Percentiles rank a stretch among this genome's conserved stretches.
phyloP scores from a whole-genome alignment of 2,797 vertebrate genomes.

The Nyctalus aviator region DNA sequence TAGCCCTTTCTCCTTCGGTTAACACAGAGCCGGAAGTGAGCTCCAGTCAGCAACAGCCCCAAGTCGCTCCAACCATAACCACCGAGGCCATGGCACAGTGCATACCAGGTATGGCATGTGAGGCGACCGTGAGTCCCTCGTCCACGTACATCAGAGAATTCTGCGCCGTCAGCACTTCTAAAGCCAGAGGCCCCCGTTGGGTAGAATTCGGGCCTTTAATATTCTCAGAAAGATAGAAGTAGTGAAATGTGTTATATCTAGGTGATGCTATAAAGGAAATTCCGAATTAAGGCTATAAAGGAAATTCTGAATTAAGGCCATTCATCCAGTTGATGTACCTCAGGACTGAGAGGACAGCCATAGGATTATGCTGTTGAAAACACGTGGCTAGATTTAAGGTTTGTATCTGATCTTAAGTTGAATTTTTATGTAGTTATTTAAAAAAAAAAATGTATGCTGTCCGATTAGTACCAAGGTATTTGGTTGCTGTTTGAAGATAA shows the following conservation, averaged over 20 bases:
- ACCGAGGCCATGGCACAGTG: slow-evolving; percentile 86
- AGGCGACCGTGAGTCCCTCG: slow-evolving; percentile 66
- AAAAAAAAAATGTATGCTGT: neutral
- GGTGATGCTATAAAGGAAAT: neutral
- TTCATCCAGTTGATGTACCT: neutral
- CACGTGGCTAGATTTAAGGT: neutral
- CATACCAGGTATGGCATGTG: slow-evolving; percentile 90
- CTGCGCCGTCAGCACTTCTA: slow-evolving; percentile 57
- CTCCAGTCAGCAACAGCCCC: slow-evolving; percentile 91
- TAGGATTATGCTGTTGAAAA: slow-evolving; percentile 29
- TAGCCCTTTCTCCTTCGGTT: slow-evolving; percentile 85
- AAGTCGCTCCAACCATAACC: slow-evolving; percentile 74
- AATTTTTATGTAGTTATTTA: slow-evolving; percentile 50
- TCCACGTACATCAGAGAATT: neutral
- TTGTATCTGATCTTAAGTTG: slow-evolving; percentile 19
- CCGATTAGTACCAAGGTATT: slow-evolving; percentile 12
- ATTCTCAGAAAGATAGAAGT: slow-evolving; percentile 51
- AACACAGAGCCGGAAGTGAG: slow-evolving; percentile 91
- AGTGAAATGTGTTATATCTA: neutral
- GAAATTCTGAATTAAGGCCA: slow-evolving; percentile 9
- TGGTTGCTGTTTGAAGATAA: slow-evolving; percentile 49
- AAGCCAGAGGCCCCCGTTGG: slow-evolving; percentile 7
- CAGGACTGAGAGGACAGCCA: neutral
- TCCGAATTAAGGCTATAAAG: neutral
- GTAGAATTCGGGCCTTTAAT: slow-evolving; percentile 25